Evolutionary conservation across 2,797 vertebrate genomes (phyloP).

Genomic region (Remorina albescens): DNA sequence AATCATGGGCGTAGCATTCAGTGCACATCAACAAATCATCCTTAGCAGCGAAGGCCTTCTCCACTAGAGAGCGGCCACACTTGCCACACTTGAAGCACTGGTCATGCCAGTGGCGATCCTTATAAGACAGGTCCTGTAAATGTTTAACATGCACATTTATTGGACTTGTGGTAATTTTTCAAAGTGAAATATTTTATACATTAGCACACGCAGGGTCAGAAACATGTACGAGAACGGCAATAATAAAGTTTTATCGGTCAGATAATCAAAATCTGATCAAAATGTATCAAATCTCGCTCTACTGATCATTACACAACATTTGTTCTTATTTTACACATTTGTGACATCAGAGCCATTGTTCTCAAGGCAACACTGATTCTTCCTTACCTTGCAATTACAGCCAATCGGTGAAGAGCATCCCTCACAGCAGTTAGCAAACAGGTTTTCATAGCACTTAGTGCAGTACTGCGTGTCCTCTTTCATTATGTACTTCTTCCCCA

Average conservation of each 20-base stretch:
- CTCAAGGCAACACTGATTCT: background rate
- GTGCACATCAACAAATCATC: constrained; percentile 93
- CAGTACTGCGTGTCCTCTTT: constrained; percentile 93
- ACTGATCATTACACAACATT: background rate
- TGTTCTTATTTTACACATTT: background rate
- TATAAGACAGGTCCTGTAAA: constrained; percentile 93
- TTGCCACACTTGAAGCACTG: constrained; percentile 93
- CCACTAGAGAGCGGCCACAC: constrained; percentile 90
- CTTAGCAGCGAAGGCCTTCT: constrained; percentile 96
- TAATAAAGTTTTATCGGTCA: background rate
- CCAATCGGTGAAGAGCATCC: constrained; percentile 90
- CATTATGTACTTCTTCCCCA: constrained; percentile 92
- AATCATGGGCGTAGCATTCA: constrained; percentile 92
- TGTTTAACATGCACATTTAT: constrained; percentile 39
- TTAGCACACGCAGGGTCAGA: background rate
- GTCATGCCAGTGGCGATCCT: constrained; percentile 96
- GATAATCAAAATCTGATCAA: background rate
- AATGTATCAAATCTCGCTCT: background rate
- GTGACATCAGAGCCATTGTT: background rate
- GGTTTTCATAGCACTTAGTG: constrained; percentile 91
- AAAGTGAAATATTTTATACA: background rate
- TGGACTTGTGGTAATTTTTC: background rate
- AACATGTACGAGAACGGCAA: background rate
- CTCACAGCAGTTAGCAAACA: constrained; percentile 93
- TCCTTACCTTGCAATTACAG: constrained; percentile 91